Evolutionary conservation across 1,140 invertebrate species (phyloP).

Genomic region (Drosophila navojoa): DNA sequence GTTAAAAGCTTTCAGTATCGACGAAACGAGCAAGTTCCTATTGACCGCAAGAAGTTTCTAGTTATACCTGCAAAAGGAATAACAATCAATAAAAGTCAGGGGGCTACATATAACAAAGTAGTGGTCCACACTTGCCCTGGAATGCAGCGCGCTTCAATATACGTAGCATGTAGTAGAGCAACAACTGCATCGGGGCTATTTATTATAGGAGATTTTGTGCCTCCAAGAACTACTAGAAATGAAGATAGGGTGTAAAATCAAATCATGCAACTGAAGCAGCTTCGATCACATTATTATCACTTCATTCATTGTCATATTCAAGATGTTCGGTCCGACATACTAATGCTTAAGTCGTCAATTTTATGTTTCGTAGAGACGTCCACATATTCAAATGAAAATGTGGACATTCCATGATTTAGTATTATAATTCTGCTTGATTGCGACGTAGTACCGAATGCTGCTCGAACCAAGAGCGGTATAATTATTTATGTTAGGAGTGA

Average conservation of each 20-base stretch:
- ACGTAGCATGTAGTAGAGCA: conserved; percentile 1
- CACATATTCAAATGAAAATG: background rate
- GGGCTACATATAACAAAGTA: too few species aligned
- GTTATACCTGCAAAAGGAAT: too few species aligned
- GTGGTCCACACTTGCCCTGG: too few species aligned
- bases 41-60: too few species aligned
- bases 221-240: background rate
- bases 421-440: background rate
- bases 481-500: too few species aligned
- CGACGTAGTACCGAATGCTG: too few species aligned
- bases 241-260: background rate
- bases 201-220: background rate
- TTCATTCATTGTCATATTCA: background rate
- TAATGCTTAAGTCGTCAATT: background rate
- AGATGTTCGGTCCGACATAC: background rate
- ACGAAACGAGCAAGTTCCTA: background rate
- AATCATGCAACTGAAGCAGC: background rate
- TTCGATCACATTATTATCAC: background rate
- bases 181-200: background rate
- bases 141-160: too few species aligned
- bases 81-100: too few species aligned
- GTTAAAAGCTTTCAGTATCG: too few species aligned
- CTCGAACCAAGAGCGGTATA: too few species aligned
- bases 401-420: background rate
- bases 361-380: background rate